Base-by-base conservation (phyloP, 2,797 vertebrate species). In the Prionace glauca region DNA sequence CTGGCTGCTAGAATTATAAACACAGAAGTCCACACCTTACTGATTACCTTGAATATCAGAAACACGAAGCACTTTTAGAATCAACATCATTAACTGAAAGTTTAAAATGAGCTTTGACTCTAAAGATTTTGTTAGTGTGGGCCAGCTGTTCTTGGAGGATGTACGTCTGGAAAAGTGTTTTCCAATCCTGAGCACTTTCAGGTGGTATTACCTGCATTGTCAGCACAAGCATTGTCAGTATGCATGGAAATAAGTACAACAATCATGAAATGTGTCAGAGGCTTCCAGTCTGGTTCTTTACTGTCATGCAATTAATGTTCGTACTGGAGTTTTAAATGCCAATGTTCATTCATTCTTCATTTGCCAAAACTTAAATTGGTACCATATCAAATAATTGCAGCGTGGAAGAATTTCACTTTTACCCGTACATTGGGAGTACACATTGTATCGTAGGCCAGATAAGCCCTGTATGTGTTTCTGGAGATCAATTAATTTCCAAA, bases 81-180 rank as follows among this genome's bases (percentile, higher is more conserved):
- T 29, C 60, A n/a, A 20, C 45, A 41, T 22, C 26, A 72, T 94
- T 69, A 72, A 67, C 67, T 71, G 22, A 94, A 94, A 41, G 67
- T 7, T 94, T 94, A 94, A 69, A 71, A 71, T 94, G 91, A 94
- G 91, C 4, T 7, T 94, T 94, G 91, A 67, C 67, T 72, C 22
- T 94, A 41, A 94, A 69, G 67, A 41, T 29, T 94, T 45, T 94
- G 67, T 69, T 94, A 45, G 67, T 94, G 41, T 45, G 9, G 41
- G 36, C 65, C 92, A 94, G 92, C 67, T 94, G 92, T 94, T 72
- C 41, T 72, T 69, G 67, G 22, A 45, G 22, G 92, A 67, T 94
- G 20, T n/a, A 71, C 92, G 71, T 94, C 92, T 94, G 92, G 92
- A 72, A 72, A 69, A 94, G 22, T 24, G 45, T 94, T 94, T 94